These are phyloP conservation scores for Sparidentex hasta DNA, from an alignment of 2,797 vertebrate species.

Conservation along the genomic window DNA sequence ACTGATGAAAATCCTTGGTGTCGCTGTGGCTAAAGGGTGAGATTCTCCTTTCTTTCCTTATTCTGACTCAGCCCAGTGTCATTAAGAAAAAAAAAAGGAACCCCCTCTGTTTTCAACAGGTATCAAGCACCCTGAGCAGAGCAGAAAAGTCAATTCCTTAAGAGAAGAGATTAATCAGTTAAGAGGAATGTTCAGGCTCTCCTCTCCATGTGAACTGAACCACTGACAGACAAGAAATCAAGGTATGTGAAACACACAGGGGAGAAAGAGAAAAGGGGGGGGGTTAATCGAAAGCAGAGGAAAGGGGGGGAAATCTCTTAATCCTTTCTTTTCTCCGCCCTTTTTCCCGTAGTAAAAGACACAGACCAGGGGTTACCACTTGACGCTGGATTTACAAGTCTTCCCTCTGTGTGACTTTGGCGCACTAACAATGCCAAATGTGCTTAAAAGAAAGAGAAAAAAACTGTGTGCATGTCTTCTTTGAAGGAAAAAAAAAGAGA, in stretches of 20 bases:
- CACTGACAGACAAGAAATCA: conserved; percentile 74
- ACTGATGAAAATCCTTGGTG: conserved; percentile 34
- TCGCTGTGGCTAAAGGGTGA: conserved; percentile 47
- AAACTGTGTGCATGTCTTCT: conserved; percentile 35
- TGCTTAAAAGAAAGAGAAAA: not conserved
- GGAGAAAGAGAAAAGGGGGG: conserved; percentile 44
- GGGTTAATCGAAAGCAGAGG: conserved; percentile 81
- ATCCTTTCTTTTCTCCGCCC: conserved; percentile 76
- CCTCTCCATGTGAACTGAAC: conserved; percentile 63
- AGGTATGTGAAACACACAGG: conserved; percentile 73
- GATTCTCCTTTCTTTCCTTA: conserved; percentile 22
- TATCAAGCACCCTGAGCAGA: conserved; percentile 17
- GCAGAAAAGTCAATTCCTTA: conserved; percentile 4
- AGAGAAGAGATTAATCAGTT: conserved; percentile 33
- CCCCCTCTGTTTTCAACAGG: conserved; percentile 31
- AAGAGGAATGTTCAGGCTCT: conserved; percentile 51
- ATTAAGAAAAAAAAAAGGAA: conserved; percentile 18
- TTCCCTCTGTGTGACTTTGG: conserved; percentile 68
- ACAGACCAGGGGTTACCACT: conserved; percentile 76
- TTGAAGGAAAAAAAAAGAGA: conserved; percentile 48
- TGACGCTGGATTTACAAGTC: conserved; percentile 75
- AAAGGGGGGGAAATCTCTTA: conserved; percentile 59
- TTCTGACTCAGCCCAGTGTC: conserved; percentile 44
- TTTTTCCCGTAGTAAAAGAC: conserved; percentile 77
- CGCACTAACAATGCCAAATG: conserved; percentile 55